Conservation (phyloP, 2,113 vertebrate species). For the Corythornis madagascariensis region DNA sequence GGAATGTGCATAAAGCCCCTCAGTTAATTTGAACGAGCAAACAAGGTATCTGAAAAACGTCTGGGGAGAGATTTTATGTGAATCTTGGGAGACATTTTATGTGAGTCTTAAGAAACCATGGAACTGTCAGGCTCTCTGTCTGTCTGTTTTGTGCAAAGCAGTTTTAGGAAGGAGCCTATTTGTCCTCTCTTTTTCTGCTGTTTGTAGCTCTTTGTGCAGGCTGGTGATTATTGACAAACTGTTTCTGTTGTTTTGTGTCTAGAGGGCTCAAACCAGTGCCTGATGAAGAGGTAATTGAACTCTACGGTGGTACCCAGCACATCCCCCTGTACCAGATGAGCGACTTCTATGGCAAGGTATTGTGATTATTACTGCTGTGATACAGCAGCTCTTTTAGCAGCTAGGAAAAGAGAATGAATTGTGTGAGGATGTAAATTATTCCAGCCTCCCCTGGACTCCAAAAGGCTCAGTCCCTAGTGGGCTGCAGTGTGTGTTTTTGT, state of each 20-base stretch:
- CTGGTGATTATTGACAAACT: not conserved
- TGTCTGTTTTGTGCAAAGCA: not conserved
- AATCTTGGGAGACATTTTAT: not conserved
- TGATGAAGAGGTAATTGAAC: conserved; percentile 80
- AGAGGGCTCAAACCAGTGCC: conserved; percentile 82
- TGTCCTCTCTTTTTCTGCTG: not conserved
- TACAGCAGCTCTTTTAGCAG: not conserved
- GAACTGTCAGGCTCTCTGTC: not conserved
- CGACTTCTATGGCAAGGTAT: conserved; percentile 86
- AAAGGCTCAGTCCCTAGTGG: not conserved
- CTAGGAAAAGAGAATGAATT: not conserved
- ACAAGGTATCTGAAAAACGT: not conserved
- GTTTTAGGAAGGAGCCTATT: not conserved
- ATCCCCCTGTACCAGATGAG: conserved; percentile 85
- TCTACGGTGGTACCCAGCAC: conserved; percentile 82
- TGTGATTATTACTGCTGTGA: not conserved
- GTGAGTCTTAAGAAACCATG: not conserved
- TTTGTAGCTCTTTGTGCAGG: not conserved
- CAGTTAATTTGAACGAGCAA: not conserved
- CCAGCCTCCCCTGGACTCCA: not conserved
- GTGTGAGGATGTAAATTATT: not conserved
- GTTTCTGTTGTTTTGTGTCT: not conserved
- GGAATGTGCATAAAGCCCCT: conserved; percentile 18
- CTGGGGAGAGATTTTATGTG: not conserved
- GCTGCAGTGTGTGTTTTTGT: conserved; percentile 42